Evolutionary conservation across 1,140 invertebrate genomes (phyloP).

Genomic region (Platorchestia sp.): DNA sequence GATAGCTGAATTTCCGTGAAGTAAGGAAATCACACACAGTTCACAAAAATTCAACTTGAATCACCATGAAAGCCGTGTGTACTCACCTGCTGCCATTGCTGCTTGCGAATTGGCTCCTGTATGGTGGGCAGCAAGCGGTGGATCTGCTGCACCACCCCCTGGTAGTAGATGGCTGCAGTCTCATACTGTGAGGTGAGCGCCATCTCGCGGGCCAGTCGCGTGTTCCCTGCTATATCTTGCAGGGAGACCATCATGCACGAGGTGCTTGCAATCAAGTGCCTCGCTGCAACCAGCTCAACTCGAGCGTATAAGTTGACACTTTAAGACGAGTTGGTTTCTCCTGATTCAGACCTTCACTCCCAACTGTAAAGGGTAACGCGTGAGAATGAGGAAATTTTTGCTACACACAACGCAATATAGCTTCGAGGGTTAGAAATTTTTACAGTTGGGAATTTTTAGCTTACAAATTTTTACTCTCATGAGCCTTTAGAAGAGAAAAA

Average conservation of each 20-base stretch:
- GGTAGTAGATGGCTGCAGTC: constrained; percentile 93
- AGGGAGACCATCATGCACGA: constrained; percentile 63
- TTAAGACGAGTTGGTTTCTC: not conserved
- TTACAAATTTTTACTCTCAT: too few relatives aligned
- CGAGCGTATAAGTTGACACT: not conserved
- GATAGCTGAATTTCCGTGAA: too few relatives aligned
- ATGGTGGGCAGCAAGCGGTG: constrained; percentile 86
- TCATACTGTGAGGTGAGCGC: constrained; percentile 96
- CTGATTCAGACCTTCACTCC: not conserved
- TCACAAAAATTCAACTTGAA: not conserved
- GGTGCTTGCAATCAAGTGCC: too few relatives aligned
- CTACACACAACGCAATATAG: not conserved
- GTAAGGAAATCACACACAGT: too few relatives aligned
- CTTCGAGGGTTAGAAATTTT: not conserved
- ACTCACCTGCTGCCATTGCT: constrained; percentile 89
- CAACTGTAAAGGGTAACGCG: not conserved
- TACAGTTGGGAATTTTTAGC: too few relatives aligned
- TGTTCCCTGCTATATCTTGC: constrained; percentile 67
- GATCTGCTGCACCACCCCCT: constrained; percentile 92
- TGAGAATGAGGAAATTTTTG: not conserved
- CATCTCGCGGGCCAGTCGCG: constrained; percentile 87
- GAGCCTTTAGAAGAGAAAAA: too few relatives aligned
- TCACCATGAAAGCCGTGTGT: not conserved
- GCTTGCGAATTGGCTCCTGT: constrained; percentile 83
- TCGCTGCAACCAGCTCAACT: not conserved